Conservation (phyloP, 2,888 invertebrate genomes). For the Phyllotreta striolata region DNA sequence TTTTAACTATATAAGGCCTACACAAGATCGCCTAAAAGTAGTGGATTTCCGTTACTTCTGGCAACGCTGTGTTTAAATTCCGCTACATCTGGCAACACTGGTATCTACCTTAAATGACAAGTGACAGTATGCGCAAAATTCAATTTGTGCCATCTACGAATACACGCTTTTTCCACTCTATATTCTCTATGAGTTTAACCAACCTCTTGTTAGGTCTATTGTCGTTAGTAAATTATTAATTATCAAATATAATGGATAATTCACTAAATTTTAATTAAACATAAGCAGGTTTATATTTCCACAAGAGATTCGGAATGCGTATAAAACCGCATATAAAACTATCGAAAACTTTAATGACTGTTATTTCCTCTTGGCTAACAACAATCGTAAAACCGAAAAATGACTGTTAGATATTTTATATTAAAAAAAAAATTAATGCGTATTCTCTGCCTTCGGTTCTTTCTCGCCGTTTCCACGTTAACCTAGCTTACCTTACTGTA, state of each 20-base stretch:
- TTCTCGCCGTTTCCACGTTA: not conserved
- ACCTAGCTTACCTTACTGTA: slow-evolving; percentile 4
- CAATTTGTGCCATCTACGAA: too few species aligned
- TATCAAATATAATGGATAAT: not conserved
- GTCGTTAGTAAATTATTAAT: too few species aligned
- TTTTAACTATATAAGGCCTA: too few species aligned
- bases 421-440: slow-evolving; percentile 8
- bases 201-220: too few species aligned
- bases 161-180: too few species aligned
- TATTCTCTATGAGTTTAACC: too few species aligned
- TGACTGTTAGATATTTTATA: not conserved
- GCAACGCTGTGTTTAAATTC: too few species aligned
- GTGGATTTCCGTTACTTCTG: too few species aligned
- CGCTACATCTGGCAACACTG: too few species aligned
- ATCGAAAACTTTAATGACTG: slow-evolving; percentile 8
- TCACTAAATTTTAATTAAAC: not conserved
- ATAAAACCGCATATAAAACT: slow-evolving; percentile 12
- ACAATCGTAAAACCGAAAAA: slow-evolving; percentile 17
- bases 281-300: not conserved
- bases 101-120: too few species aligned
- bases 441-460: slow-evolving; percentile 2
- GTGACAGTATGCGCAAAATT: too few species aligned
- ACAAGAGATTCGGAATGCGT: not conserved
- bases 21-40: too few species aligned
- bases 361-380: slow-evolving; percentile 14